Base-by-base conservation (phyloP, 2,113 vertebrate species). In the Spea multiplicata region DNA sequence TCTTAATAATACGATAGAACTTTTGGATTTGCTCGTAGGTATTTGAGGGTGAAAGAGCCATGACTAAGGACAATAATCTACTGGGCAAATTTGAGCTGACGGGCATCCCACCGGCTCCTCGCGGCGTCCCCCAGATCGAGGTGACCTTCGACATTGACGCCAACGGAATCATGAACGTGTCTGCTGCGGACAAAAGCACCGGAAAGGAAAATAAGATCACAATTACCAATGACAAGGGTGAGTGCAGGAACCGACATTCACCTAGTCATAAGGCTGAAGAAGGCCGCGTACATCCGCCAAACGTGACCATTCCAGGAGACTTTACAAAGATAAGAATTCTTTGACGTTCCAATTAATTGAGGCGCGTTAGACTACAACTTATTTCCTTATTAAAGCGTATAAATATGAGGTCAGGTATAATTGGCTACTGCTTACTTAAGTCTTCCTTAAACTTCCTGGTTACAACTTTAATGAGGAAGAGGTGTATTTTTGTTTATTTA, bases 81-180 rank as follows among this genome's bases (percentile, higher is more conserved):
- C 89, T 96, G 69, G 95, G 95, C 9, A 95, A 94, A 80, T 97
- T 97, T 82, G 94, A 96, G 82, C 86, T 97, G 59, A 94, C 86
- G 0, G 95, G 95, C 13, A 96, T 97, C 75, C 95, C 94, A 3
- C 95, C 95, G 2, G 92, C 95, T 53, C 95, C 95, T 4, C 87
- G 95, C 66, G 95, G 95, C 0, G 93, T 96, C 52, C 95, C 95
- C 7, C 95, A 97, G 87, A 95, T 96, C 0, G 95, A 96, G 81
- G 95, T 97, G 83, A 96, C 95, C n/a, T 97, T 97, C 83, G 95
- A 97, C 83, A 96, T 96, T 0, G 95, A 96, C 45, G 95, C 95
- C 83, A 96, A 97, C 0, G 95, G 95, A 8, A 97, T 96, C 77
- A 93, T 97, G 14, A 95, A 95, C 17, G 95, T 97, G 12, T 95